Evolutionary conservation across 2,797 vertebrate species (phyloP), one percentile per base, ranked within the genome.

Genomic region (Silurus lanzhouensis): DNA sequence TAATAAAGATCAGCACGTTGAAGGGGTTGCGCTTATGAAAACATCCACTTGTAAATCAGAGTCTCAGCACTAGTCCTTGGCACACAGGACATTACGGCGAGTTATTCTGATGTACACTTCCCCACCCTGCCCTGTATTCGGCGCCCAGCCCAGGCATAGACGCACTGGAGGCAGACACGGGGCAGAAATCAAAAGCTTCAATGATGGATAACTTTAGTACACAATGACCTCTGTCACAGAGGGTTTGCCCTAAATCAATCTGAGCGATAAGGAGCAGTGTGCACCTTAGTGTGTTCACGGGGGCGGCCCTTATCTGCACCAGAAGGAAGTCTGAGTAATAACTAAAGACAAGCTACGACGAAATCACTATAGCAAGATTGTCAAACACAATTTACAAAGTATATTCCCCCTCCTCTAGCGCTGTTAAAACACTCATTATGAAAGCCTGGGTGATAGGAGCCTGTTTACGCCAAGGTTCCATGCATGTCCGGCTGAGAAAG

Each of bases 381-480:
- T 99, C 97, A 98, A 99, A 99, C 97, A 97, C 95, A 96, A 97
- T 99, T 97, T 98, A 96, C 95, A 94, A 96, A 96, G 96, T 97
- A 94, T 97, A 96, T 93, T 94, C 95, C 92, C 77, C 83, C 66
- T 92, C 91, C 85, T 66, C 84, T 80, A 82, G 92, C 90, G 92
- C 93, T 94, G 93, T 94, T 96, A 96, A 96, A 96, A 95, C 94
- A 94, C 94, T 95, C 95, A 97, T 97, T 97, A 97, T 95, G 95
- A 96, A 95, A 96, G 94, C 93, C 92, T 92, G 94, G 95, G 94
- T 80, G 93, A 96, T 96, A 94, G 93, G 90, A 88, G 85, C 78
- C 90, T 92, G 93, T 96, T 97, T 96, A 95, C 84, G 92, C 94
- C 94, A 95, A 87, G 86, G 91, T 93, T 94, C 94, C 93, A 92